Conservation (phyloP, 2,113 vertebrate species). For the Herpetotheres cachinnans region DNA sequence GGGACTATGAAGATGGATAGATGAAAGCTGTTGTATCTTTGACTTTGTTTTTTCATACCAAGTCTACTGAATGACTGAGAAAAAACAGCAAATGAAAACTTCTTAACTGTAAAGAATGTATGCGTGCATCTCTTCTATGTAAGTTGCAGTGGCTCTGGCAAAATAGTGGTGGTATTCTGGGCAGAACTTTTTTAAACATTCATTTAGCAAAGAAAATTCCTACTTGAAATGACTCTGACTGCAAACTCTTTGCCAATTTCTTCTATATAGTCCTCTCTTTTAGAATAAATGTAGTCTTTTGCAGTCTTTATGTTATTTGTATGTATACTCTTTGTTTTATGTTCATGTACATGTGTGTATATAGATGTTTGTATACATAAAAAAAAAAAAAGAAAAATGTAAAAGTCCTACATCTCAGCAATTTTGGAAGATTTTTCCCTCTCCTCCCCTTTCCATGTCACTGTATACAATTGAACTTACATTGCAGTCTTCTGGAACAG, state of each 20-base stretch:
- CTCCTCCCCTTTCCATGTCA: not conserved
- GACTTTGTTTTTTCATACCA: not conserved
- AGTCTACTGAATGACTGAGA: not conserved
- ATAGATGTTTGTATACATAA: not conserved
- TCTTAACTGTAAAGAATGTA: not conserved
- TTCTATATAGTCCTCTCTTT: not conserved
- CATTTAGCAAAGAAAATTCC: not conserved
- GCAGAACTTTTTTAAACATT: not conserved
- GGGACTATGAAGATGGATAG: not conserved
- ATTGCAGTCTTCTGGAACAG: not conserved
- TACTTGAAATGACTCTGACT: not conserved
- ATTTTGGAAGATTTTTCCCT: not conserved
- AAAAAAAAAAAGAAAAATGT: not conserved
- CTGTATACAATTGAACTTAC: not conserved
- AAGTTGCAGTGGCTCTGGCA: not conserved
- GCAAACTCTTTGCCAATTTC: not conserved
- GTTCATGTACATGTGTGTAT: fast-evolving
- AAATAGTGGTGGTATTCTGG: not conserved
- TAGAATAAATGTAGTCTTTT: not conserved
- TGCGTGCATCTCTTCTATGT: not conserved
- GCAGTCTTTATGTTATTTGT: not conserved
- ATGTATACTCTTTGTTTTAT: not conserved
- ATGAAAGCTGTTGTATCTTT: not conserved
- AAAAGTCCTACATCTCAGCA: not conserved
- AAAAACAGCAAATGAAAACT: not conserved